Percentiles rank a stretch among this genome's conserved stretches.
Evolutionary conservation across 2,797 vertebrate genomes (phyloP).

Genomic region (Paguma larvata): DNA sequence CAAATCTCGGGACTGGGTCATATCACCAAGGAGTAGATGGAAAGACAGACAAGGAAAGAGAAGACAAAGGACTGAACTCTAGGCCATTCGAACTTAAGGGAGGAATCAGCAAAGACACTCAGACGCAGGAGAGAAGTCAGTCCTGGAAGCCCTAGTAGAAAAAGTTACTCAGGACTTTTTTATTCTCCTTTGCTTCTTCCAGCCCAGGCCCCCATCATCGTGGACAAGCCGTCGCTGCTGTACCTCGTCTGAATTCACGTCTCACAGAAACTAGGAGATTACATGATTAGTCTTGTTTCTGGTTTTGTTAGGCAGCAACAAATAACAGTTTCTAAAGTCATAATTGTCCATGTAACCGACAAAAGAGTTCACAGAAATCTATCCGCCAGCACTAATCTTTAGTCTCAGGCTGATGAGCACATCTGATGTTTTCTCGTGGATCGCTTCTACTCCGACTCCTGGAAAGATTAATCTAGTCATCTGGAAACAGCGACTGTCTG

Average conservation of each 20-base stretch:
- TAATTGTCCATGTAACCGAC: not conserved
- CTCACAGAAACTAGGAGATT: not conserved
- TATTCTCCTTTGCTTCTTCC: not conserved
- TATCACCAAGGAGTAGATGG: not conserved
- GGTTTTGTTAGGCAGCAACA: not conserved
- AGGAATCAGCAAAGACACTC: not conserved
- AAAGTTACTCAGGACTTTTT: not conserved
- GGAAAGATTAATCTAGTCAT: slow-evolving; percentile 1
- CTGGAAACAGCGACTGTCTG: not conserved
- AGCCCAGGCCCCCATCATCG: not conserved
- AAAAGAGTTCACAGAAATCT: not conserved
- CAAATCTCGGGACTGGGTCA: not conserved
- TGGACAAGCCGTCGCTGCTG: not conserved
- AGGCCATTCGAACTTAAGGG: not conserved
- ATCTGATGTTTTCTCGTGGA: not conserved
- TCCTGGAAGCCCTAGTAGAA: not conserved
- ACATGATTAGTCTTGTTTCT: not conserved
- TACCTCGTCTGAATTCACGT: not conserved
- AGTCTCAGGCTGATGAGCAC: not conserved
- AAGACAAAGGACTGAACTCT: slow-evolving; percentile 1
- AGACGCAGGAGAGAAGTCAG: not conserved
- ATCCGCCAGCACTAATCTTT: not conserved
- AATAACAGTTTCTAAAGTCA: not conserved
- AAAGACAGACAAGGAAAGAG: not conserved
- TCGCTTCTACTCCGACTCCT: not conserved